Percentiles rank a stretch among this genome's conserved stretches.
Conservation (phyloP, 2,888 invertebrate genomes). For the Girardia tigrina region DNA sequence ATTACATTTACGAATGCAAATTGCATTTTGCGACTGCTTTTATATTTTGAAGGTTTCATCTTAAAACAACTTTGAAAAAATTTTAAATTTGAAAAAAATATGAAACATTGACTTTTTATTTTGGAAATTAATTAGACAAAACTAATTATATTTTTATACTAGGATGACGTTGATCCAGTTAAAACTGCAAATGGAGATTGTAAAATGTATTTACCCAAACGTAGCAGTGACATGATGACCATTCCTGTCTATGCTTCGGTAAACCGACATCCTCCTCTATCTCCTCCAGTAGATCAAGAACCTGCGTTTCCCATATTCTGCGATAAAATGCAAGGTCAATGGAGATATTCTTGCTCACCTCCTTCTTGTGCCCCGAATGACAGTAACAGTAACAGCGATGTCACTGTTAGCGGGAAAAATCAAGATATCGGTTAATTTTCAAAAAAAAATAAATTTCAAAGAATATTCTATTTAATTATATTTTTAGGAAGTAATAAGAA, state of each 20-base stretch:
- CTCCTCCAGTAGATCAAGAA: background rate
- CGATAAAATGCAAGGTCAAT: background rate
- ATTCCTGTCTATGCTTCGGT: constrained; percentile 7
- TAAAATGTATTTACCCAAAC: background rate
- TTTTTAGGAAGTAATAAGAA: background rate
- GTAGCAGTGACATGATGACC: background rate
- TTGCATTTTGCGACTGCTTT: no score
- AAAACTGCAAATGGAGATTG: background rate
- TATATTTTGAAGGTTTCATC: no score
- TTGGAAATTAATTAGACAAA: no score
- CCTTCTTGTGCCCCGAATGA: background rate
- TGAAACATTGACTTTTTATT: no score
- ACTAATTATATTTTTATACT: background rate
- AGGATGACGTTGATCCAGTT: background rate
- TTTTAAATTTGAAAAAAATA: no score
- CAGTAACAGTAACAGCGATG: constrained; percentile 23
- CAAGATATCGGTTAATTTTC: background rate
- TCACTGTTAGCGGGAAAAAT: background rate
- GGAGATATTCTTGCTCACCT: background rate
- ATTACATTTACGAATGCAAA: no score
- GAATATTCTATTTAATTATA: background rate
- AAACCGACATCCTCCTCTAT: background rate
- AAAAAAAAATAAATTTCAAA: no score
- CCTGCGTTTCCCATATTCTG: background rate
- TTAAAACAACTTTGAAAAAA: no score